Percentiles rank a stretch among this genome's conserved stretches.
phyloP scores from a whole-genome alignment of 1,140 invertebrate species.

The Rhizoglyphus robini region DNA sequence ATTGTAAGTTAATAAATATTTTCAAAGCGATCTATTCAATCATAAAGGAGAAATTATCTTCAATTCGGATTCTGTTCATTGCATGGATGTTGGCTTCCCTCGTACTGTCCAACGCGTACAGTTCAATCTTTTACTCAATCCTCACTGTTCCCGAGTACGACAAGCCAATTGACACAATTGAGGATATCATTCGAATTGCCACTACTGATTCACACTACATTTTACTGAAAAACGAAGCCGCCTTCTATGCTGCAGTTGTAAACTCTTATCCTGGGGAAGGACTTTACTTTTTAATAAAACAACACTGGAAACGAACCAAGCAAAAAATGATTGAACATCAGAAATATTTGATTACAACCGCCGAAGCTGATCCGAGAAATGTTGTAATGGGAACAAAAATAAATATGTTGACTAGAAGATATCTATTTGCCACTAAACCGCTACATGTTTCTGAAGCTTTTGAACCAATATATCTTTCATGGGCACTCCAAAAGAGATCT shows the following conservation, averaged over 20 bases:
- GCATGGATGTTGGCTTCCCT: background rate
- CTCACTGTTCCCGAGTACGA: background rate
- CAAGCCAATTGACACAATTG: background rate
- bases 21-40: background rate
- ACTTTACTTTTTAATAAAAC: background rate
- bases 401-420: too few species aligned
- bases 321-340: too few species aligned
- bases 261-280: background rate
- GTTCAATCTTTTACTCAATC: background rate
- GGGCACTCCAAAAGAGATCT: background rate
- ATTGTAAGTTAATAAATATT: background rate
- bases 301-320: background rate
- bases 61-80: background rate
- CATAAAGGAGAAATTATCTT: background rate
- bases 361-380: too few species aligned
- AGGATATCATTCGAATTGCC: background rate
- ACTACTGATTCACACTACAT: background rate
- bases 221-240: background rate
- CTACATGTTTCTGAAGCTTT: too few species aligned
- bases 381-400: too few species aligned
- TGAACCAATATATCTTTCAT: too few species aligned
- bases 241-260: background rate
- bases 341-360: too few species aligned
- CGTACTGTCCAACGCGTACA: background rate
- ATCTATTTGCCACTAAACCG: too few species aligned